phyloP scores from a whole-genome alignment of 2,797 vertebrate genomes.

The Sebastes hubbsi region DNA sequence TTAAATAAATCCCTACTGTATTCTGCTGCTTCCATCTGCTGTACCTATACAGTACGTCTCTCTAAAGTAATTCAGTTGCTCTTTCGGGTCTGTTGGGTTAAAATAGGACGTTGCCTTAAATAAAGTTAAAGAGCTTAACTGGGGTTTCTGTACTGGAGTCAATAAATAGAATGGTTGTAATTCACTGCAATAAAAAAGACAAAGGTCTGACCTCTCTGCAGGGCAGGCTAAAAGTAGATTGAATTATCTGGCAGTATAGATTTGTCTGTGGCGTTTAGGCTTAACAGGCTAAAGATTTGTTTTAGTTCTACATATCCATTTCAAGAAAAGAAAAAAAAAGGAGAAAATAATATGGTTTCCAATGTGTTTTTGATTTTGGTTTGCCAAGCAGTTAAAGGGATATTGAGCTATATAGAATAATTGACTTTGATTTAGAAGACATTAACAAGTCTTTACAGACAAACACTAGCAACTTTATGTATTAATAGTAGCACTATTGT shows the following conservation, averaged over 20 bases:
- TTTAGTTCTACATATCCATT: not conserved
- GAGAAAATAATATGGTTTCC: not conserved
- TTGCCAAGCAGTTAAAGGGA: not conserved
- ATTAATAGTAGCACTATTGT: too few relatives aligned
- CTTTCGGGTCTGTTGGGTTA: not conserved
- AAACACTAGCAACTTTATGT: too few relatives aligned
- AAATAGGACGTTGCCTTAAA: not conserved
- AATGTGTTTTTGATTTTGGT: not conserved
- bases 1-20: not conserved
- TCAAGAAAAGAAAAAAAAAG: not conserved
- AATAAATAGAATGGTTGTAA: not conserved
- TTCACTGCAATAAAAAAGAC: not conserved
- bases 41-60: not conserved
- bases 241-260: not conserved
- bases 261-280: not conserved
- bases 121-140: slow-evolving; percentile 17
- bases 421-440: not conserved
- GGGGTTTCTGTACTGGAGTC: not conserved
- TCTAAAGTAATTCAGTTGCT: not conserved
- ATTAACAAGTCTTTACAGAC: not conserved
- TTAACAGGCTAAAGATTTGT: not conserved
- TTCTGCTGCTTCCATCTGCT: not conserved
- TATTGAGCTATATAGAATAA: not conserved
- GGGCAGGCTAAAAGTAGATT: not conserved
- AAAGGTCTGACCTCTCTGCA: not conserved